phyloP scores from a whole-genome alignment of 1,140 invertebrate species.

The Cyphomyrmex costatus region DNA sequence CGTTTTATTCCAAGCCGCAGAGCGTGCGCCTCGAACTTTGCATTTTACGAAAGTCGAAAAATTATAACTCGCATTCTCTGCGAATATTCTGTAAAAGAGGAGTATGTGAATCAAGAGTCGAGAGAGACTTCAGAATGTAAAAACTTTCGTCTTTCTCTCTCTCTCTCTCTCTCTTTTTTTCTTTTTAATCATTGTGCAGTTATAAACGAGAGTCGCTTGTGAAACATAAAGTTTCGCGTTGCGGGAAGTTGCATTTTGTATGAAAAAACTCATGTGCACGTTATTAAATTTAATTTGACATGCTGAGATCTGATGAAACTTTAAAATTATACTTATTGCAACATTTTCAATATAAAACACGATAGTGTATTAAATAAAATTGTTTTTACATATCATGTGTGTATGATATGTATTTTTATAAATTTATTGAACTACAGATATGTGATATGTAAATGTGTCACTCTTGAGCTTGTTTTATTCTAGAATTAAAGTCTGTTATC shows the following conservation, averaged over 20 bases:
- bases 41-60: slow-evolving; percentile 48
- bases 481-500: neutral
- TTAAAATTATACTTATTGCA: neutral
- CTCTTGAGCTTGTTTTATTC: neutral
- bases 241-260: neutral
- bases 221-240: neutral
- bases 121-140: neutral
- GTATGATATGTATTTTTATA: neutral
- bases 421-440: neutral
- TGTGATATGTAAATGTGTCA: neutral
- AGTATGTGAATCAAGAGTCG: neutral
- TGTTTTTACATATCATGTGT: neutral
- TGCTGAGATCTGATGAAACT: neutral
- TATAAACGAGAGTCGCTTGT: neutral
- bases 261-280: neutral
- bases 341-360: neutral
- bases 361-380: neutral
- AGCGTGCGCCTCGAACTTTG: slow-evolving; percentile 19
- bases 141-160: neutral
- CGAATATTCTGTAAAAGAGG: slow-evolving; percentile 10
- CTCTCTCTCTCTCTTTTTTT: neutral
- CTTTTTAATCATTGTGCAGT: neutral
- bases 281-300: slow-evolving; percentile 22
- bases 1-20: slow-evolving; percentile 43
- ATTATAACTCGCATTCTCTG: slow-evolving; percentile 36